Conservation (phyloP, 2,888 invertebrate species). For the Agrochola macilenta region DNA sequence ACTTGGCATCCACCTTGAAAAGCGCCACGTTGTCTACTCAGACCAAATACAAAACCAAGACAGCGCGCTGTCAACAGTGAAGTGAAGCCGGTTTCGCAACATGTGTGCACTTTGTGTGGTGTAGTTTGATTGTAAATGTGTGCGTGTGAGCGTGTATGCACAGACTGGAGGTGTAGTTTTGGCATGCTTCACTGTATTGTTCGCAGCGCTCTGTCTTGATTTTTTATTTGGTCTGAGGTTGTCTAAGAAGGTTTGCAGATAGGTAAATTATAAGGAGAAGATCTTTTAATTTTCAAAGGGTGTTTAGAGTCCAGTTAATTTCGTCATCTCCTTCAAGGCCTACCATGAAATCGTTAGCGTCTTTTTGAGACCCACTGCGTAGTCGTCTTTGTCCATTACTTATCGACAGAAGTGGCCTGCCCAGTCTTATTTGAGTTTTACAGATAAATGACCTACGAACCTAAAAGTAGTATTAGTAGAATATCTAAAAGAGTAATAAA, state of each 20-base stretch:
- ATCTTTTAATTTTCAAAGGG: background rate
- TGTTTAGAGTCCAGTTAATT: background rate
- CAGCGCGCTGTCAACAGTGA: no score
- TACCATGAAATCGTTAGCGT: background rate
- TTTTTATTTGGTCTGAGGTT: no score
- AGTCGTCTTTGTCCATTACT: background rate
- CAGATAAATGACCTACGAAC: background rate
- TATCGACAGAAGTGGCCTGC: background rate
- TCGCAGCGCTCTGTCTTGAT: no score
- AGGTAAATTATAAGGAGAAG: background rate
- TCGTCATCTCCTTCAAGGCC: no score
- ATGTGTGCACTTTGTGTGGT: no score
- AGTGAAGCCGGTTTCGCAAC: no score
- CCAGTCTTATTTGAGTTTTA: background rate
- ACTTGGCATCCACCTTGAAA: background rate
- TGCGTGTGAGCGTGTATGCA: no score
- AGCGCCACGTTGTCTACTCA: background rate
- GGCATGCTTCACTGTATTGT: no score
- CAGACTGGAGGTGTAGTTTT: no score
- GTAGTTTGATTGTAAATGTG: no score
- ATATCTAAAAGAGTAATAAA: background rate
- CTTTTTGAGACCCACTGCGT: background rate
- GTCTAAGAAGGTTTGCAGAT: no score
- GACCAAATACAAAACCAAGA: no score
- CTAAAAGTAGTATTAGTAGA: background rate